Evolutionary conservation across 1,140 invertebrate species (phyloP).

Genomic region (Littorina saxatilis): DNA sequence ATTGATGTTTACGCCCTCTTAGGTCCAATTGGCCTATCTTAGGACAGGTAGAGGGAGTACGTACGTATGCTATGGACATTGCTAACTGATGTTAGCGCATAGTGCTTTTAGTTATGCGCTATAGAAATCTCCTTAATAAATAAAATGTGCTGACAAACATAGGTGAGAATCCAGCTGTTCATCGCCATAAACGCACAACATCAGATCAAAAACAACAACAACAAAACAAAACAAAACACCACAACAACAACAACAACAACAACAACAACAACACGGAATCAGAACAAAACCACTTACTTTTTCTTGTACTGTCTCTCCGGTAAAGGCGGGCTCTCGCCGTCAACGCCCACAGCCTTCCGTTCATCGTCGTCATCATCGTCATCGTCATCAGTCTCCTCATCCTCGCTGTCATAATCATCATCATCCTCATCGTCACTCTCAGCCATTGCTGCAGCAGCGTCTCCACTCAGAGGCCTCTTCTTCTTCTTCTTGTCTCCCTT

Average conservation of each 20-base stretch:
- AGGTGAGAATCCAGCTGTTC: too few relatives aligned
- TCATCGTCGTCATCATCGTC: conserved; percentile 5
- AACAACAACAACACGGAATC: background rate
- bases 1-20: too few relatives aligned
- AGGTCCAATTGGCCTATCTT: too few relatives aligned
- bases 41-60: too few relatives aligned
- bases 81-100: too few relatives aligned
- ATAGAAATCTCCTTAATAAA: too few relatives aligned
- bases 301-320: conserved; percentile 13
- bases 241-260: background rate
- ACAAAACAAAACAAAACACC: background rate
- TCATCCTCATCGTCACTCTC: background rate
- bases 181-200: too few relatives aligned
- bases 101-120: too few relatives aligned
- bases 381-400: background rate
- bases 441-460: background rate
- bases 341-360: background rate
- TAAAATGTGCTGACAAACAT: too few relatives aligned
- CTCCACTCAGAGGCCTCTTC: background rate
- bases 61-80: too few relatives aligned
- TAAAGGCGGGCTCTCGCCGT: background rate
- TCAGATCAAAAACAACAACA: too few relatives aligned
- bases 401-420: conserved; percentile 7
- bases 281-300: background rate
- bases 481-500: too few relatives aligned